Evolutionary conservation across 2,113 vertebrate genomes (phyloP).

Genomic region (Leucopsar rothschildi): DNA sequence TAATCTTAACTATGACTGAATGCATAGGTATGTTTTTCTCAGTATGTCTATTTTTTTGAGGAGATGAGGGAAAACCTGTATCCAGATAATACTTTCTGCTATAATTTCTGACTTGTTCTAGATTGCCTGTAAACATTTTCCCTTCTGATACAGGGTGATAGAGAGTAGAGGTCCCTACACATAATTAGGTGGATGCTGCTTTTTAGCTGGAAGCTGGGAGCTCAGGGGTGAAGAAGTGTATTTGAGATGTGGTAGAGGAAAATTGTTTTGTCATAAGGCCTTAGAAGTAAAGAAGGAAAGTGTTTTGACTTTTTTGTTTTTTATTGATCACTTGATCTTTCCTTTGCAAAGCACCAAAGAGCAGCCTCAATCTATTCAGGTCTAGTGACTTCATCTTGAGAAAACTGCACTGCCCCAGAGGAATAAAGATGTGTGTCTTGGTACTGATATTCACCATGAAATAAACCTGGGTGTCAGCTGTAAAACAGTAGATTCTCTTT

Average conservation of each 20-base stretch:
- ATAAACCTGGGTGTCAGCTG: not conserved
- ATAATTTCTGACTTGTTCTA: not conserved
- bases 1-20: not conserved
- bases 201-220: not conserved
- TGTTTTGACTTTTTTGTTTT: not conserved
- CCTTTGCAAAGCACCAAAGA: not conserved
- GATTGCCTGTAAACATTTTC: not conserved
- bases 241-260: not conserved
- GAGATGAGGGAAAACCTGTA: not conserved
- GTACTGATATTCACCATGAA: not conserved
- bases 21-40: not conserved
- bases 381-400: not conserved
- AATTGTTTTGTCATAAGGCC: not conserved
- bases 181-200: not conserved
- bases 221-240: not conserved
- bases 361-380: not conserved
- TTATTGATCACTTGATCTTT: not conserved
- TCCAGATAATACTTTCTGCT: not conserved
- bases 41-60: not conserved
- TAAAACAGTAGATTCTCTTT: conserved; percentile 3
- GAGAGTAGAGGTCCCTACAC: not conserved
- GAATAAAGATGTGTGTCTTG: not conserved
- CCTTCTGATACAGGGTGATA: not conserved
- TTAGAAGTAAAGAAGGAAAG: not conserved
- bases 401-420: not conserved